Base-by-base conservation (phyloP, 1,140 invertebrate species). In the Caenorhabditis latens region DNA sequence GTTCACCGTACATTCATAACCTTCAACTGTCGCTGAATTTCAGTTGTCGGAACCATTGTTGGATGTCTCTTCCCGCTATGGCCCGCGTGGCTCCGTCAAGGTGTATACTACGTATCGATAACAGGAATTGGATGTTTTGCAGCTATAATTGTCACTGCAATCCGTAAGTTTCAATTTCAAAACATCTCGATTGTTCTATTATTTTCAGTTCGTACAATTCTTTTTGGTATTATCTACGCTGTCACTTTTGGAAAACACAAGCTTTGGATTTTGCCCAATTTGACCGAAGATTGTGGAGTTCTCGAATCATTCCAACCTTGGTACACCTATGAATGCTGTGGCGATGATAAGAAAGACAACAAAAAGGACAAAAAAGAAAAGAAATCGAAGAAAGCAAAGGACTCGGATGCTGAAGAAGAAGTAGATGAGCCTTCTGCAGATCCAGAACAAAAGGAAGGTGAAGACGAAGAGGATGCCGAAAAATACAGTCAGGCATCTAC, bases 261-360 rank as follows among this genome's bases (percentile, higher is more conserved):
- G 92, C 95, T 99, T 83, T 99, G 98, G 97, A 94, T 99, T 82
- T 94, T 99, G 87, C 98, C 98, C 0, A 99, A 99, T 94, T 94
- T 99, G 32, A 98, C 97, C 3, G 98, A 99, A 93, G 87, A 99
- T 94, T 98, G 99, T 67, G 97, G 98, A 53, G 98, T 99, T 94
- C 96, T 99, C 86, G 97, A 98, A 58, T 99, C 97, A 1, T 99
- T 99, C 94, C 97, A 96, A 95, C 98, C 98, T 43, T 94, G 99
- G 3, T 99, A 99, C 94, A 96, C 93, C 75, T 93, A 93, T 89
- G 93, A 90, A 84, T 89, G 90, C 84, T 89, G 67, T 58, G 85
- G 86, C 21, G 55, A 86, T 43, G 90, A 71, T 14, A 89, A 86
- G 46, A 88, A 90, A 84, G 87, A 91, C n/a, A 89, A 89, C 40